Conservation (phyloP, 2,797 vertebrate genomes). For the Oryzias sinensis region DNA sequence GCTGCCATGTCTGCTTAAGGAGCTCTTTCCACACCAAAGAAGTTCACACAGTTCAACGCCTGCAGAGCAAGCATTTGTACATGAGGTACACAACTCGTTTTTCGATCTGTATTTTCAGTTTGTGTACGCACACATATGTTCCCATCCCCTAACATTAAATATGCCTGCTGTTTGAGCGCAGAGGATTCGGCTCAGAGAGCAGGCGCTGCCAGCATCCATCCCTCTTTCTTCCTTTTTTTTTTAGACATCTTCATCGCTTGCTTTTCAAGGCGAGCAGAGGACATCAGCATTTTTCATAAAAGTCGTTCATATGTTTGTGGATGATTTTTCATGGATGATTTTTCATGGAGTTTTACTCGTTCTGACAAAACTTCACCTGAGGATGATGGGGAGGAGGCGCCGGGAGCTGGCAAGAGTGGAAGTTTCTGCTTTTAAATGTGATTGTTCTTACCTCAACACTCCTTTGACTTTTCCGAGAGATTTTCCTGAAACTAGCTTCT, state of each 20-base stretch:
- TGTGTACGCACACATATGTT: slow-evolving; percentile 26
- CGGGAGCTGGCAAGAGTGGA: too few relatives aligned
- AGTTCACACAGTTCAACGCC: slow-evolving; percentile 1
- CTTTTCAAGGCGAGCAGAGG: slow-evolving; percentile 26
- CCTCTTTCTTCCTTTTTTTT: not conserved
- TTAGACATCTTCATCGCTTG: slow-evolving; percentile 32
- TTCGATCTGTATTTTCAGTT: slow-evolving; percentile 12
- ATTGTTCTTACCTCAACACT: slow-evolving; percentile 36
- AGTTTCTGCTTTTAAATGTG: too few relatives aligned
- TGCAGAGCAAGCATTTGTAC: slow-evolving; percentile 12
- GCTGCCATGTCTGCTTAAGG: slow-evolving; percentile 2
- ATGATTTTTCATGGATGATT: slow-evolving; percentile 3
- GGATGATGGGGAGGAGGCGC: too few relatives aligned
- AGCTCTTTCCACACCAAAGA: slow-evolving; percentile 13
- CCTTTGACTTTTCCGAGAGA: slow-evolving; percentile 24
- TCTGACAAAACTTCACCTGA: slow-evolving; percentile 1
- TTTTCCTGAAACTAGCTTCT: slow-evolving; percentile 42
- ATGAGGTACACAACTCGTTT: slow-evolving; percentile 8
- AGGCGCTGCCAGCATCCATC: slow-evolving; percentile 46
- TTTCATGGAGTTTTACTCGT: slow-evolving; percentile 13
- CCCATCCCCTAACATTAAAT: slow-evolving; percentile 19
- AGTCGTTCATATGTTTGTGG: slow-evolving; percentile 20
- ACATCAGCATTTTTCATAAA: slow-evolving; percentile 21
- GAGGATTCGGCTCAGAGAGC: slow-evolving; percentile 42
- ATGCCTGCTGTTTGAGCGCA: slow-evolving; percentile 25